A percentile compares a stretch with the other conserved stretches of the same genome.
Conservation (phyloP, 1,140 invertebrate genomes). For the Drosophila guanche region DNA sequence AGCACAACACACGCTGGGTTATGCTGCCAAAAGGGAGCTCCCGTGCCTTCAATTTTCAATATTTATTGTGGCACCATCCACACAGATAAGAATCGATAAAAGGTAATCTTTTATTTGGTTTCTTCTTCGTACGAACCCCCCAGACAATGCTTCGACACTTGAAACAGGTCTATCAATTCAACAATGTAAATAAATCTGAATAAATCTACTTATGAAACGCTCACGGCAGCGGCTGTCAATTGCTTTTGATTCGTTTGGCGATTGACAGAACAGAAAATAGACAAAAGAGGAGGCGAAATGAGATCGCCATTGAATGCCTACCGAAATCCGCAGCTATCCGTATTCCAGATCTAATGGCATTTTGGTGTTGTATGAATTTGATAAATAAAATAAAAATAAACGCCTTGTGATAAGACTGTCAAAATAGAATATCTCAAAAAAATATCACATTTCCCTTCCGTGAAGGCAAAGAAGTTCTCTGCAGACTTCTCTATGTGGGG, state of each 20-base stretch:
- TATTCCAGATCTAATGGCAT: slow-evolving; percentile 9
- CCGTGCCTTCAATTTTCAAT: too few relatives aligned
- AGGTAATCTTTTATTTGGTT: too few relatives aligned
- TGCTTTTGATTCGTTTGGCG: slow-evolving; percentile 33
- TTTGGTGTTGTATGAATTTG: slow-evolving; percentile 23
- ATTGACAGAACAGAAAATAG: slow-evolving; percentile 8
- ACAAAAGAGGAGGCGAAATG: neutral
- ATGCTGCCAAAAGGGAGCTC: too few relatives aligned
- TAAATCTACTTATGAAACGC: slow-evolving; percentile 37
- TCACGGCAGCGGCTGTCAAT: slow-evolving; percentile 31
- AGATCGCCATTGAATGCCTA: too few relatives aligned
- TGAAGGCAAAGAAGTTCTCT: neutral
- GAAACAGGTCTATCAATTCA: slow-evolving; percentile 39
- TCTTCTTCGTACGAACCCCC: too few relatives aligned
- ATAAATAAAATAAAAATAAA: slow-evolving; percentile 14
- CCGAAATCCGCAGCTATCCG: too few relatives aligned
- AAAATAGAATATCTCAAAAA: slow-evolving; percentile 10
- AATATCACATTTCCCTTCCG: slow-evolving; percentile 9
- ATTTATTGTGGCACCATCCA: too few relatives aligned
- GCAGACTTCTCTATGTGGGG: slow-evolving; percentile 18
- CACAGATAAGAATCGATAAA: too few relatives aligned
- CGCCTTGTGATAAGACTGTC: slow-evolving; percentile 42
- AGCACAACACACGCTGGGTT: too few relatives aligned
- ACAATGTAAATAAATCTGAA: slow-evolving; percentile 28
- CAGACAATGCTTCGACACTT: neutral